Evolutionary conservation across 2,888 invertebrate genomes (phyloP).

Genomic region (Agriopis marginaria): DNA sequence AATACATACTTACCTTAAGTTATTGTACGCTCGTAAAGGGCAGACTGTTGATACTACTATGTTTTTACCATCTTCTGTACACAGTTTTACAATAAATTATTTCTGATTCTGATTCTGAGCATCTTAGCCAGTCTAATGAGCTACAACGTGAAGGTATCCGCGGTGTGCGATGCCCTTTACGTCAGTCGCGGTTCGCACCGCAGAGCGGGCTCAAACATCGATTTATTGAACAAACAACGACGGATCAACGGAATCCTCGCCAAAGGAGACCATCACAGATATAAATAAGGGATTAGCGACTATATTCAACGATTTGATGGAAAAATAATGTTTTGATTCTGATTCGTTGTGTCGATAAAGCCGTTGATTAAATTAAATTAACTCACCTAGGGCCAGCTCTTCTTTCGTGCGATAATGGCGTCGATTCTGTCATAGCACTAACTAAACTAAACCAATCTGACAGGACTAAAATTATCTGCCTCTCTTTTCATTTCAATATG

Average conservation of each 20-base stretch:
- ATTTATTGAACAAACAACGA: slow-evolving; percentile 47
- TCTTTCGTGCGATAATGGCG: too few relatives aligned
- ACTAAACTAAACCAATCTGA: too few relatives aligned
- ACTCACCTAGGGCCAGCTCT: not conserved
- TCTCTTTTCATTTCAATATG: too few relatives aligned
- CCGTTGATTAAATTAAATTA: slow-evolving; percentile 14
- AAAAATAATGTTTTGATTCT: slow-evolving; percentile 23
- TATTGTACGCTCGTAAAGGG: too few relatives aligned
- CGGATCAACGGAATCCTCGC: slow-evolving; percentile 38
- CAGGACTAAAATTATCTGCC: too few relatives aligned
- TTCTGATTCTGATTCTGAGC: too few relatives aligned
- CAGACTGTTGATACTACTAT: too few relatives aligned
- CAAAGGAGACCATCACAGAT: slow-evolving; percentile 26
- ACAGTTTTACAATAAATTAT: too few relatives aligned
- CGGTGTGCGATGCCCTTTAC: not conserved
- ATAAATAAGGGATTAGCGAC: slow-evolving; percentile 27
- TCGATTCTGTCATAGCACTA: too few relatives aligned
- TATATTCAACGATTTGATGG: slow-evolving; percentile 17
- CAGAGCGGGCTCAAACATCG: slow-evolving; percentile 45
- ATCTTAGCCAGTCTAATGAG: too few relatives aligned
- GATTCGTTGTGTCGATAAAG: slow-evolving; percentile 9
- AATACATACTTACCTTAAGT: too few relatives aligned
- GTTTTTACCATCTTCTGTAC: too few relatives aligned
- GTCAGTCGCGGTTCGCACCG: slow-evolving; percentile 2
- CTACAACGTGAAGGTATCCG: not conserved